Evolutionary conservation across 2,113 vertebrate genomes (phyloP).

Genomic region (Pterophyllum scalare): DNA sequence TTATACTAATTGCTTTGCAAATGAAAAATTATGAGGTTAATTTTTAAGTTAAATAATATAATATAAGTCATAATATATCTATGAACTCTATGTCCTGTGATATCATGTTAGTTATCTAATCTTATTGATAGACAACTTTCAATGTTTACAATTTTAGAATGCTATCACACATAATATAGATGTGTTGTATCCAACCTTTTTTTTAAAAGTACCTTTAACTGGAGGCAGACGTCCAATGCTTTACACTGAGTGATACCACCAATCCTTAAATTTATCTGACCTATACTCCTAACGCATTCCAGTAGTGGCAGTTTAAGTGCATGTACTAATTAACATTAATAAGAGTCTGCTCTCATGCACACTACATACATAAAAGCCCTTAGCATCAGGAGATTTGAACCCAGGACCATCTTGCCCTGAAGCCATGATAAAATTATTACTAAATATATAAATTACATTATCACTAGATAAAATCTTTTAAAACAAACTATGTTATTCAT

Average conservation of each 20-base stretch:
- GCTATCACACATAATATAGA: neutral
- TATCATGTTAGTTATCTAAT: no score
- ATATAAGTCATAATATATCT: no score
- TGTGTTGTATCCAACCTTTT: neutral
- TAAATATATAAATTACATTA: neutral
- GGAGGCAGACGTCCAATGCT: neutral
- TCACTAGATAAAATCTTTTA: no score
- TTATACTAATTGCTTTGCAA: no score
- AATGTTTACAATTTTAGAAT: neutral
- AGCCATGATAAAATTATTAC: neutral
- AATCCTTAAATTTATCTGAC: constrained; percentile 1
- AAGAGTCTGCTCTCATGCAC: neutral
- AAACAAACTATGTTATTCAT: neutral
- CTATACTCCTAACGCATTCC: constrained; percentile 25
- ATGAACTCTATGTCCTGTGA: no score
- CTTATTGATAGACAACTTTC: no score
- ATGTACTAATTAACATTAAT: neutral
- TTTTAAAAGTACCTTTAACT: neutral
- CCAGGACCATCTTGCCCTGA: neutral
- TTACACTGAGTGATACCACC: neutral
- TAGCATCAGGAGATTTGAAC: neutral
- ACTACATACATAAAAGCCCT: neutral
- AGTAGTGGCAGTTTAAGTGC: neutral
- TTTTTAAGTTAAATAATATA: no score
- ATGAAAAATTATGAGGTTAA: no score